These are phyloP conservation scores for Tokudaia muenninki DNA, from an alignment of 2,797 vertebrate species.

Conservation along the genomic window DNA sequence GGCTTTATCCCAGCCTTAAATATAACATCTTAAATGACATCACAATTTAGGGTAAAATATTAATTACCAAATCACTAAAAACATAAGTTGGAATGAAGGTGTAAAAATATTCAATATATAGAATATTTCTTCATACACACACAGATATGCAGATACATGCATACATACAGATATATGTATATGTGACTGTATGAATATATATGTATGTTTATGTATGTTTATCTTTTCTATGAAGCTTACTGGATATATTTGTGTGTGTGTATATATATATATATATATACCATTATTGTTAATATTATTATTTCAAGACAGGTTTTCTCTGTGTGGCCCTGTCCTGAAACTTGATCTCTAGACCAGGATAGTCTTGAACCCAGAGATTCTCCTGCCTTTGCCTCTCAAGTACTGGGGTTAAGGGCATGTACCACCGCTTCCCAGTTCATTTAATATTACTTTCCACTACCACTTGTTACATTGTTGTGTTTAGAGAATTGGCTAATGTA, in stretches of 20 bases:
- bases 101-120: slow-evolving; percentile 21
- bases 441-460: slow-evolving; percentile 37
- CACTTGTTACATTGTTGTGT: not conserved
- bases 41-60: slow-evolving; percentile 27
- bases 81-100: slow-evolving; percentile 24
- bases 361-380: not conserved
- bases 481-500: not conserved
- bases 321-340: not conserved
- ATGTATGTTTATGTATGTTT: not conserved
- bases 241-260: not conserved
- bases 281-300: not conserved
- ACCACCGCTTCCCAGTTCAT: not conserved
- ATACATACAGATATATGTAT: not conserved
- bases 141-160: not conserved
- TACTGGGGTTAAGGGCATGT: not conserved
- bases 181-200: too few species aligned
- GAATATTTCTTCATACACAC: not conserved
- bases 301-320: not conserved
- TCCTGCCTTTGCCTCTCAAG: not conserved
- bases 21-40: slow-evolving; percentile 36
- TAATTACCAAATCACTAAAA: slow-evolving; percentile 42
- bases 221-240: not conserved
- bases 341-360: not conserved
- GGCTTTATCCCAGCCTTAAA: not conserved
- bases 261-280: not conserved